Percentiles rank a stretch among this genome's conserved stretches.
Evolutionary conservation across 1,140 invertebrate species (phyloP).

Genomic region (Steinernema feltiae): DNA sequence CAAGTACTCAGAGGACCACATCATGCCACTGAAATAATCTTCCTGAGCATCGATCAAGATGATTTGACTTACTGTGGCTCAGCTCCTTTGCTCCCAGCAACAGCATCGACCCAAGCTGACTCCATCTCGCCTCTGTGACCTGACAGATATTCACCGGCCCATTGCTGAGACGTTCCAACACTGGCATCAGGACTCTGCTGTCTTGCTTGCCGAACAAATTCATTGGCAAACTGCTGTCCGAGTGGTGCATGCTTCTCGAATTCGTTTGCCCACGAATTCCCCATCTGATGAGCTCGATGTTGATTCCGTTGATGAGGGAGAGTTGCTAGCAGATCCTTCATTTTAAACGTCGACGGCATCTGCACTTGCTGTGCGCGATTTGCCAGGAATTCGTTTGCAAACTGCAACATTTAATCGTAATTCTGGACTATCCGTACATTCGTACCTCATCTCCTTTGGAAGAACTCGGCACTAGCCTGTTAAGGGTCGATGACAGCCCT

Average conservation of each 20-base stretch:
- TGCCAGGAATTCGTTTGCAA: conserved; percentile 5
- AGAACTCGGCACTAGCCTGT: conserved; percentile 19
- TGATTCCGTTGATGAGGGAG: not conserved
- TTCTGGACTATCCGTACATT: not conserved
- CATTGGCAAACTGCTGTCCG: conserved; percentile 33
- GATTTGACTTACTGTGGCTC: not conserved
- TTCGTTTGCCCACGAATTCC: conserved; percentile 1
- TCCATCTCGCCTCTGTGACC: not conserved
- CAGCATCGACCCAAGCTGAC: not conserved
- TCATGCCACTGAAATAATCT: not conserved
- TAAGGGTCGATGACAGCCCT: conserved; percentile 4
- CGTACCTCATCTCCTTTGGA: conserved; percentile 15
- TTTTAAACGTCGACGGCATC: not conserved
- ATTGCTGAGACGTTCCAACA: not conserved
- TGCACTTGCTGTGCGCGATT: not conserved
- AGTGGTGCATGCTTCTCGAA: not conserved
- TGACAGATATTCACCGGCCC: not conserved
- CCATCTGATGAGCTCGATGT: not conserved
- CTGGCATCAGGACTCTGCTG: not conserved
- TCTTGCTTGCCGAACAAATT: conserved; percentile 22
- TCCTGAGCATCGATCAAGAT: too few species aligned
- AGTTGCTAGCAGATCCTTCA: not conserved
- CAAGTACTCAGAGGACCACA: not conserved
- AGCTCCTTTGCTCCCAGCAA: not conserved
- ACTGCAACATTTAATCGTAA: not conserved